Evolutionary conservation across 23 tunicate species (phyloP).

Genomic region (Phallusia fumigata): DNA sequence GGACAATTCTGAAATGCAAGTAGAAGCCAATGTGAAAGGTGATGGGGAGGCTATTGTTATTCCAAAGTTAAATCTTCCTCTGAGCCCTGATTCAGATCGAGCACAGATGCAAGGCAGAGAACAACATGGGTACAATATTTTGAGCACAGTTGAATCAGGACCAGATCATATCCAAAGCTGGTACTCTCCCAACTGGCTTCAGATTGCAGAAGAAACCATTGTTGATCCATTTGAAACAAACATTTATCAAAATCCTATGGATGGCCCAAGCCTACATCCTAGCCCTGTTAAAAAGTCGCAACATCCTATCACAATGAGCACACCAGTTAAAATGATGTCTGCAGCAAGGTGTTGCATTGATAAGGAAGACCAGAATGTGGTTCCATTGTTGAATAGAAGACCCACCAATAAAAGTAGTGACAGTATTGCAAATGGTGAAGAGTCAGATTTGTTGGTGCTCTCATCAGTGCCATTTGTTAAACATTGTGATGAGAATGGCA

Average conservation of each 20-base stretch:
- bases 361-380: background rate
- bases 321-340: conserved; percentile 5
- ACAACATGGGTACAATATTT: background rate
- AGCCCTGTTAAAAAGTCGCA: background rate
- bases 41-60: background rate
- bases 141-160: background rate
- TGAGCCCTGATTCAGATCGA: conserved; percentile 7
- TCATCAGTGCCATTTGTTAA: background rate
- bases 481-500: background rate
- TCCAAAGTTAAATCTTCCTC: background rate
- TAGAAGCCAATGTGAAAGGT: background rate
- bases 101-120: background rate
- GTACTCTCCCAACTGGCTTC: background rate
- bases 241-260: conserved; percentile 8
- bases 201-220: background rate
- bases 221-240: conserved; percentile 1
- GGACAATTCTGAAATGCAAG: background rate
- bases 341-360: background rate
- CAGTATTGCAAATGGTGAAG: background rate
- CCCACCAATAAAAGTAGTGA: background rate
- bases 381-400: background rate
- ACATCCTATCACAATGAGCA: background rate
- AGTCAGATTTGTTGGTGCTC: background rate
- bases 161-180: background rate
- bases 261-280: background rate